A percentile compares a stretch with the other conserved stretches of the same genome.
phyloP scores from a whole-genome alignment of 2,113 vertebrate genomes.

The Plectropomus leopardus region DNA sequence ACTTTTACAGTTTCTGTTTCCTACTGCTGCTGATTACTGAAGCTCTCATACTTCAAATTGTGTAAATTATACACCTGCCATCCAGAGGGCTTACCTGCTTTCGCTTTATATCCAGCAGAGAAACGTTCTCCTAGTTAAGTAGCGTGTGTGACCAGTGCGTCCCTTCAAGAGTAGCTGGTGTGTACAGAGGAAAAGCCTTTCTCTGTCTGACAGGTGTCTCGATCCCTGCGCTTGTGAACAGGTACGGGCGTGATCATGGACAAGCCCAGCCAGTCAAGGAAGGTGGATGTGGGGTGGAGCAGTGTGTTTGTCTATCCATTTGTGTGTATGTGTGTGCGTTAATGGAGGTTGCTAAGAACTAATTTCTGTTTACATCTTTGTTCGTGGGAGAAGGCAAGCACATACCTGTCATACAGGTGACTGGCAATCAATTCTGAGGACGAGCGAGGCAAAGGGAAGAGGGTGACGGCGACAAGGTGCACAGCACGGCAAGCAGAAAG shows the following conservation, averaged over 20 bases:
- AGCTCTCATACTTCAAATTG: not conserved
- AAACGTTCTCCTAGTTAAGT: slow-evolving; percentile 29
- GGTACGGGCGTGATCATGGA: slow-evolving; percentile 75
- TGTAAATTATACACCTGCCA: not conserved
- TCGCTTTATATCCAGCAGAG: slow-evolving; percentile 27
- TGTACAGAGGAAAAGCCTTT: slow-evolving; percentile 24
- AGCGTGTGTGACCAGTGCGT: slow-evolving; percentile 3
- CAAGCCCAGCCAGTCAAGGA: slow-evolving; percentile 81
- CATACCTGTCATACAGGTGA: slow-evolving; percentile 55
- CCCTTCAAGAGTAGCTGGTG: slow-evolving; percentile 3
- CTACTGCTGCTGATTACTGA: not conserved
- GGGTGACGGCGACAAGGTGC: not conserved
- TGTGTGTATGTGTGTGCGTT: slow-evolving; percentile 1
- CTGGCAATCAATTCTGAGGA: slow-evolving; percentile 3
- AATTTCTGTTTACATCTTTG: slow-evolving; percentile 59
- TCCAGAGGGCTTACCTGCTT: slow-evolving; percentile 48
- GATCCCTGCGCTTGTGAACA: slow-evolving; percentile 53
- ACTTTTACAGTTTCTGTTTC: not conserved
- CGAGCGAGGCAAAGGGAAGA: not conserved
- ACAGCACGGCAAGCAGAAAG: slow-evolving; percentile 29
- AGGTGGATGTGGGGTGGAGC: slow-evolving; percentile 71
- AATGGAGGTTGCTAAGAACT: slow-evolving; percentile 65
- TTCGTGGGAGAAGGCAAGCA: slow-evolving; percentile 39
- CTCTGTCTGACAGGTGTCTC: slow-evolving; percentile 75
- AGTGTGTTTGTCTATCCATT: slow-evolving; percentile 26